Evolutionary conservation across 1,140 invertebrate genomes (phyloP), one percentile per base, ranked within the genome.

Genomic region (Thaumetopoea pityocampa): DNA sequence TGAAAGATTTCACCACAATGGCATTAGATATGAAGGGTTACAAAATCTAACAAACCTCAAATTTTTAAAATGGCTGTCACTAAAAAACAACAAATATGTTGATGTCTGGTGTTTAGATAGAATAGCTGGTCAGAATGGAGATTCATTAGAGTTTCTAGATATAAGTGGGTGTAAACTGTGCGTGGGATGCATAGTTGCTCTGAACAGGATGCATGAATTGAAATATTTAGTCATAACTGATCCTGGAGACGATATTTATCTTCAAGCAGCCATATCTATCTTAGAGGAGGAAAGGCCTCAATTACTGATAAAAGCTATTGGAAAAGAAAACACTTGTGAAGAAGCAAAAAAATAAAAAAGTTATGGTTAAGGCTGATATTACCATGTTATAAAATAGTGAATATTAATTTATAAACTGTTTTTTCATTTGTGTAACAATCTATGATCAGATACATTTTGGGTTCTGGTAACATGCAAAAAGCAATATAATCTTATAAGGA

Each of bases 71-170:
- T 85, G 80, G 82, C 41, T 86, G 3, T 80, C 70, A 5, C 45
- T 86, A 7, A 74, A 58, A 40, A 74, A 78, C 29, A 82, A 83
- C 34, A 71, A 62, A 49, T 27, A 65, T 54, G 47, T 86, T 11
- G 82, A 86, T 65, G 83, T 80, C 6, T 86, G 85, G 85, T 69
- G 79, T 16, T 11, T 86, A 7, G 83, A 86, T 37, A 60, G 71
- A 56, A 11, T 85, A 24, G 71, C 78, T 10, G 67, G 70, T 2
- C 63, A 76, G 8, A 72, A 69, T 50, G 68, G 70, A 10, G 54
- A 53, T 5, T 67, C 57, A 5, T 37, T 86, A 19, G 76, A 85
- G 60, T 84, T 66, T 47, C 52, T 86, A 33, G 72, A 86, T 28
- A 55, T 86, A 22, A 60, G 54, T 37, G 82, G 74, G 3, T 79